A percentile compares a stretch with the other conserved stretches of the same genome.
phyloP scores from a whole-genome alignment of 2,888 invertebrate species.

The Drosophila meridiana region DNA sequence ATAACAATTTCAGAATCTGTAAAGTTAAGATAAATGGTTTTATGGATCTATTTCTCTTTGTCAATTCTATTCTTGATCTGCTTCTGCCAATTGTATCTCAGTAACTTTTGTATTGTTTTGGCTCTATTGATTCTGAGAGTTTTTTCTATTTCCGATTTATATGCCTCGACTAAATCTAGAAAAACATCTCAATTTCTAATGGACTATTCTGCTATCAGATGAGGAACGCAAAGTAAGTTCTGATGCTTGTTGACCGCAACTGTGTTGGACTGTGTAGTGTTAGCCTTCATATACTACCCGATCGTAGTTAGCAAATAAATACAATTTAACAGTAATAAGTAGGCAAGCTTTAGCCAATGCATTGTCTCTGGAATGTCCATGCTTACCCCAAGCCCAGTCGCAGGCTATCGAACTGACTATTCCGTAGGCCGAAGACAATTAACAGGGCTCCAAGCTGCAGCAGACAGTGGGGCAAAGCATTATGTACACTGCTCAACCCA shows the following conservation, averaged over 20 bases:
- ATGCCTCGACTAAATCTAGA: too few relatives aligned
- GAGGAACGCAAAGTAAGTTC: background rate
- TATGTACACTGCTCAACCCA: constrained; percentile 51
- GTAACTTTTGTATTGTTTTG: too few relatives aligned
- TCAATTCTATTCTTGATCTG: background rate
- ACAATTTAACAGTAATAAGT: background rate
- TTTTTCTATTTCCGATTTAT: too few relatives aligned
- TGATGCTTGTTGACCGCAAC: background rate
- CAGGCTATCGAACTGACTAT: constrained; percentile 67
- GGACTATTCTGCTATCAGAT: background rate
- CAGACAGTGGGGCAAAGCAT: constrained; percentile 51
- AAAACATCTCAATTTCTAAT: background rate
- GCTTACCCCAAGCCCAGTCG: constrained; percentile 78
- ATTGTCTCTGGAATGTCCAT: background rate
- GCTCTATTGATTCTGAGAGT: too few relatives aligned
- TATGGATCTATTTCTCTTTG: too few relatives aligned
- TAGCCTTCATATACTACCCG: background rate
- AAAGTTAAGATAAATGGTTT: background rate
- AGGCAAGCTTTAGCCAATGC: background rate
- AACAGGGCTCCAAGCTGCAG: constrained; percentile 59
- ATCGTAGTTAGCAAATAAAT: constrained; percentile 5
- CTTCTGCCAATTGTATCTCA: background rate
- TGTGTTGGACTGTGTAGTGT: background rate
- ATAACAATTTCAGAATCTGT: background rate
- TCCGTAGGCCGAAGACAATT: constrained; percentile 61